Evolutionary conservation across 2,113 vertebrate species (phyloP).

Genomic region (Formicarius rufipectus): DNA sequence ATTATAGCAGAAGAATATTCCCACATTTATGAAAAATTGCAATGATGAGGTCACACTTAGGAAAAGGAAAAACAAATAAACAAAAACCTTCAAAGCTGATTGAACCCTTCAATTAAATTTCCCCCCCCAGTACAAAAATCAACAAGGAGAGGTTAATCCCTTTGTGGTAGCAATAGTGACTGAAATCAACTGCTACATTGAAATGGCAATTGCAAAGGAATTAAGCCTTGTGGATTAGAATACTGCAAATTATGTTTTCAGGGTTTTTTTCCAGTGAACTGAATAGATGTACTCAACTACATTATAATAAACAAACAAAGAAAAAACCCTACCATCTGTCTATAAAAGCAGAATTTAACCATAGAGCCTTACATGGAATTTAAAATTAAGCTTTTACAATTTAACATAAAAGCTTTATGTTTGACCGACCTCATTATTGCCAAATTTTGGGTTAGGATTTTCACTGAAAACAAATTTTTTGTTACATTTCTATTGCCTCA

Average conservation of each 20-base stretch:
- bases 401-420: neutral
- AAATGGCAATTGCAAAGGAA: conserved; percentile 11
- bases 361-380: neutral
- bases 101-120: neutral
- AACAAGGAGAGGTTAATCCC: neutral
- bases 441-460: neutral
- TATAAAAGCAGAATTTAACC: conserved; percentile 12
- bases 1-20: neutral
- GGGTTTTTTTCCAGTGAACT: neutral
- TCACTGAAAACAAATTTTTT: neutral
- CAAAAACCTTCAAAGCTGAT: neutral
- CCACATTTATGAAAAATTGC: neutral
- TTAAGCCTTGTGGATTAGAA: conserved; percentile 38
- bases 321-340: conserved; percentile 26
- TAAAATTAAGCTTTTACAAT: conserved; percentile 21
- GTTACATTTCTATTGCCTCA: neutral
- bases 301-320: neutral
- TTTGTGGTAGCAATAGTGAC: neutral
- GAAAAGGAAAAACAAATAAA: neutral
- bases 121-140: neutral
- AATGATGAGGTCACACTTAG: neutral
- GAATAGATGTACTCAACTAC: conserved; percentile 14
- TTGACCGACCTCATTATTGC: neutral
- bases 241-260: conserved; percentile 5
- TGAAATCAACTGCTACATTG: neutral